Base-by-base conservation (phyloP, 2,113 vertebrate species). In the Orthochromis malagaraziensis region DNA sequence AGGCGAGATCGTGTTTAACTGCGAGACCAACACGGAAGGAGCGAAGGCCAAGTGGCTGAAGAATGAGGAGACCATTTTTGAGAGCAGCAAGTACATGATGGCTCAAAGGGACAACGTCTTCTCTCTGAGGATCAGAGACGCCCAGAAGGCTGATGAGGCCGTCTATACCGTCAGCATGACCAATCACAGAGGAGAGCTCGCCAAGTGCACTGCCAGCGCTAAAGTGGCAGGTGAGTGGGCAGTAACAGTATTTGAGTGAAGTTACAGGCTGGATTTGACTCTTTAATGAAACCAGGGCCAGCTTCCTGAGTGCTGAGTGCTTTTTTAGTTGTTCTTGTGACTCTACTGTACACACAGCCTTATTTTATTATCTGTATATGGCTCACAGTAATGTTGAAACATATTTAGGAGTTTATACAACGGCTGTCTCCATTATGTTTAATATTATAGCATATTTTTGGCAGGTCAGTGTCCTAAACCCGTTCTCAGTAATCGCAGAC, bases 11-110 rank as follows among this genome's bases (percentile, higher is more conserved):
- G 94, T 98, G 79, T 99, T 99, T 85, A 98, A 99, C 95, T 99
- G 99, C 77, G 99, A 99, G 96, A 97, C 97, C 21, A 99, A 99
- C 93, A 96, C 97, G 1, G 98, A 98, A 92, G 98, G 98, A 90
- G 98, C 97, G 8, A 99, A 99, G 93, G 98, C 98, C 84, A 99
- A 99, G 89, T 99, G 99, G 99, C 97, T 98, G 92, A 98, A 97
- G 96, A 96, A 98, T 75, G 97, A 97, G 2, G 98, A 99, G 90
- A 97, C 97, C 14, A 97, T 99, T 89, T 99, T 99, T 89, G 99
- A 99, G 89, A 99, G 98, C 93, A 95, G 97, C 94, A 99, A 99
- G 96, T 98, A 97, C 86, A 95, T 98, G 90, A 97, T 99, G 96
- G 89, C 96, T 81, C 98, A 99, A 90, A 98, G 98, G 91, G 98